phyloP scores from a whole-genome alignment of 2,113 vertebrate species.

The Lophius piscatorius region DNA sequence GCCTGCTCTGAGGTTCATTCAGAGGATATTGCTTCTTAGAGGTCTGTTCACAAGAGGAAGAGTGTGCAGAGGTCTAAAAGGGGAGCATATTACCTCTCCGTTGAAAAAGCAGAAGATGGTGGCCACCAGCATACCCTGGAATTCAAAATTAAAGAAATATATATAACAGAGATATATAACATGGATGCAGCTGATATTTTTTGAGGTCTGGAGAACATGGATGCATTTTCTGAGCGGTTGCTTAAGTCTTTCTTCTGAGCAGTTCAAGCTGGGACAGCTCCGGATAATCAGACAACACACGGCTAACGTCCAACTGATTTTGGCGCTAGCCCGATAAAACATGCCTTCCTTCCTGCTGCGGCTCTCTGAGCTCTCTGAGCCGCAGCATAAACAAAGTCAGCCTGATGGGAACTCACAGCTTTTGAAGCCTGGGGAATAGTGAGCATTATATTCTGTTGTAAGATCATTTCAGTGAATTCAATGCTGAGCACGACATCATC shows the following conservation, averaged over 20 bases:
- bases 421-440: neutral
- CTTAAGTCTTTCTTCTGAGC: slow-evolving; percentile 19
- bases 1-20: neutral
- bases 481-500: neutral
- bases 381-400: slow-evolving; percentile 39
- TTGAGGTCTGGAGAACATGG: neutral
- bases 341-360: slow-evolving; percentile 63
- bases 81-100: slow-evolving; percentile 87
- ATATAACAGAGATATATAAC: neutral
- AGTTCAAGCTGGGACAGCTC: slow-evolving; percentile 2
- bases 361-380: slow-evolving; percentile 13
- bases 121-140: slow-evolving; percentile 93
- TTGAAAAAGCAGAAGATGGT: slow-evolving; percentile 99
- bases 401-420: slow-evolving; percentile 3
- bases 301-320: slow-evolving; percentile 34
- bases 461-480: too few relatives aligned
- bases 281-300: slow-evolving; percentile 51
- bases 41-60: slow-evolving; percentile 1
- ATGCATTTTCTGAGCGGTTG: slow-evolving; percentile 19
- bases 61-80: neutral
- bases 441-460: too few relatives aligned
- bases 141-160: slow-evolving; percentile 31
- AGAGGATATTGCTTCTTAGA: slow-evolving; percentile 1
- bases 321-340: slow-evolving; percentile 37
- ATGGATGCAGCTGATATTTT: too few relatives aligned